phyloP scores from a whole-genome alignment of 1,140 invertebrate species.

The Macrobrachium rosenbergii region DNA sequence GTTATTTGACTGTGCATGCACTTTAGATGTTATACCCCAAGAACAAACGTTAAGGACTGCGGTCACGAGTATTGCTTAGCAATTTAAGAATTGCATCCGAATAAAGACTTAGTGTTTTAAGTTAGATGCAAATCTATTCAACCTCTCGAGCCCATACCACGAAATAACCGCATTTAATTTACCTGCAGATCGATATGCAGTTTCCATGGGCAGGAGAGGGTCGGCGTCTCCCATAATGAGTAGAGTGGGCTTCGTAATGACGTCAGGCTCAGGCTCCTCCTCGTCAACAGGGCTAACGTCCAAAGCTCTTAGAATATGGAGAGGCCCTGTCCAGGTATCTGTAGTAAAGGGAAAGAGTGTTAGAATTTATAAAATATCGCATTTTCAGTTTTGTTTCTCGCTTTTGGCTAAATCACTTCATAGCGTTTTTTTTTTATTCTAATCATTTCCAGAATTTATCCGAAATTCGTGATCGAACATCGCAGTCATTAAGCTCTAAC shows the following conservation, averaged over 20 bases:
- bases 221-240: conserved; percentile 60
- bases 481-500: too few species aligned
- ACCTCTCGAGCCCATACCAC: neutral
- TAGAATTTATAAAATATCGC: neutral
- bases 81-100: neutral
- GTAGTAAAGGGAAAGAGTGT: neutral
- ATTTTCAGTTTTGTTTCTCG: neutral
- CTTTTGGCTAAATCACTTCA: too few species aligned
- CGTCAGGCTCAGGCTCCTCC: conserved; percentile 1
- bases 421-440: too few species aligned
- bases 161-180: neutral
- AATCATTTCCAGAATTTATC: too few species aligned
- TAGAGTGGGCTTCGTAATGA: conserved; percentile 55
- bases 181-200: conserved; percentile 62
- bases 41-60: too few species aligned
- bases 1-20: too few species aligned
- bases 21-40: too few species aligned
- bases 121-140: conserved; percentile 4
- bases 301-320: conserved; percentile 49
- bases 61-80: neutral
- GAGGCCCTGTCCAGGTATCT: conserved; percentile 57
- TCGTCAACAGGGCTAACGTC: conserved; percentile 4
- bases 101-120: neutral
- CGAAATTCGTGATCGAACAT: too few species aligned
- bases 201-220: conserved; percentile 46